Base-by-base conservation (phyloP, 1,140 invertebrate species). In the Pseudachorutes palmiensis region DNA sequence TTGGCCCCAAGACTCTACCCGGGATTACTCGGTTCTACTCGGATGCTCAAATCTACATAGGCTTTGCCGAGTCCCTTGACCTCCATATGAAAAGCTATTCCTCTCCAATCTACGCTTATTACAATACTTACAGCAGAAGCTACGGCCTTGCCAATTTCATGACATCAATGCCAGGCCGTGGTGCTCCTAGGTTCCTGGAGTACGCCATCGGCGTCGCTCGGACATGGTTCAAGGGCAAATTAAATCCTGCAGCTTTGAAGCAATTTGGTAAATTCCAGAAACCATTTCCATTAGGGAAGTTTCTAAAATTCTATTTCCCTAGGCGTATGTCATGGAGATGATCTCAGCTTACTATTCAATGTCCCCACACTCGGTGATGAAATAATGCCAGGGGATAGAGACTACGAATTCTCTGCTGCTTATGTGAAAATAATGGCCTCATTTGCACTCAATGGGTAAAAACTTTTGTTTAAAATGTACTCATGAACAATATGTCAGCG, bases 51-150 rank as follows among this genome's bases (percentile, higher is more conserved):
- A 55, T 62, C 22, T 64, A 65, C 22, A 24, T 33, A 2, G 36
- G 22, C 19, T 28, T 62, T 16, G n/a, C 29, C 26, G 59, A 69
- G 19, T 28, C 67, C 1, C 30, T 62, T 3, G 5, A 24, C 24
- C 24, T 19, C 51, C 51, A 66, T 2, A n/a, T 61, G 2, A 51
- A 65, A n/a, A 28, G 49, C 24, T 19, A 22, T 49, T 33, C 36
- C 49, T 45, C 63, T 2, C 67, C 67, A 1, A 45, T 51, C 31
- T 69, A 65, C 30, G 51, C 62, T 1, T 69, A 69, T 28, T 64
- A 60, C 32, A 65, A 55, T 29, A 65, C 67, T 3, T 65, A 65
- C 55, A 29, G 28, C 2, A 32, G 61, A 41, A 33, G 14, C 31
- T 36, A 3, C 24, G 61, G 61, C 36, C 32, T 63, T 32, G 24